A percentile compares a stretch with the other conserved stretches of the same genome.
Evolutionary conservation across 2,888 invertebrate genomes (phyloP).

Genomic region (Lordiphosa andalusiaca): DNA sequence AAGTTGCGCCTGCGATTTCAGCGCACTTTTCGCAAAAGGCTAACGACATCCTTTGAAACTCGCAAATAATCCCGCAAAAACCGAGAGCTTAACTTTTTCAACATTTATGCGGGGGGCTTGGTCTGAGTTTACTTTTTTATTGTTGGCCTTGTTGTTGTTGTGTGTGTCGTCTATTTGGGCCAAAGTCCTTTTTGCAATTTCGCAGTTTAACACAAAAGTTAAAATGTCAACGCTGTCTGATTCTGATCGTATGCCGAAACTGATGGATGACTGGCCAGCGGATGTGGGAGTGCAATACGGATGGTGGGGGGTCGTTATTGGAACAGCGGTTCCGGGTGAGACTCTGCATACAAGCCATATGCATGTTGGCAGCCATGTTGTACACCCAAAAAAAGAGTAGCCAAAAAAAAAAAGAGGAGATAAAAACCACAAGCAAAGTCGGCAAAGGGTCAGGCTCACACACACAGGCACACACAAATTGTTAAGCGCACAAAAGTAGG

Average conservation of each 20-base stretch:
- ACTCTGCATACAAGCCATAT: too few species aligned
- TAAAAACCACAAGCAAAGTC: too few species aligned
- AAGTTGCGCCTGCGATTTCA: constrained; percentile 48
- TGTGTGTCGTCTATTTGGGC: constrained; percentile 14
- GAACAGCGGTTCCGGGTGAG: constrained; percentile 16
- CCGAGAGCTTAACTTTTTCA: constrained; percentile 66
- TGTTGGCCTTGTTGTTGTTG: constrained; percentile 10
- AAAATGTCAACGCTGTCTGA: constrained; percentile 65
- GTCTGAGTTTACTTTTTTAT: constrained; percentile 20
- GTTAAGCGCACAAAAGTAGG: too few species aligned
- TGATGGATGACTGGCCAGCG: constrained; percentile 46
- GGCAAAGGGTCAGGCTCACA: too few species aligned
- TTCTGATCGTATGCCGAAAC: constrained; percentile 50
- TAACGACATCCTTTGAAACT: constrained; percentile 63
- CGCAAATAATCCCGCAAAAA: constrained; percentile 66
- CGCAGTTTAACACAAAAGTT: constrained; percentile 63
- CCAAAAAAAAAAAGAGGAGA: too few species aligned
- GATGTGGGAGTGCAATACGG: constrained; percentile 10
- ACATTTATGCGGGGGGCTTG: constrained; percentile 51
- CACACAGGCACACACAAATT: too few species aligned
- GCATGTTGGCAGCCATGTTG: too few species aligned
- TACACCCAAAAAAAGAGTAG: too few species aligned
- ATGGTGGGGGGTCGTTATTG: constrained; percentile 22
- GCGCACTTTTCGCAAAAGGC: constrained; percentile 36
- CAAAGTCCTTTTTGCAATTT: constrained; percentile 45